Conservation (phyloP, 2,797 vertebrate genomes). For the Melanogrammus aeglefinus region DNA sequence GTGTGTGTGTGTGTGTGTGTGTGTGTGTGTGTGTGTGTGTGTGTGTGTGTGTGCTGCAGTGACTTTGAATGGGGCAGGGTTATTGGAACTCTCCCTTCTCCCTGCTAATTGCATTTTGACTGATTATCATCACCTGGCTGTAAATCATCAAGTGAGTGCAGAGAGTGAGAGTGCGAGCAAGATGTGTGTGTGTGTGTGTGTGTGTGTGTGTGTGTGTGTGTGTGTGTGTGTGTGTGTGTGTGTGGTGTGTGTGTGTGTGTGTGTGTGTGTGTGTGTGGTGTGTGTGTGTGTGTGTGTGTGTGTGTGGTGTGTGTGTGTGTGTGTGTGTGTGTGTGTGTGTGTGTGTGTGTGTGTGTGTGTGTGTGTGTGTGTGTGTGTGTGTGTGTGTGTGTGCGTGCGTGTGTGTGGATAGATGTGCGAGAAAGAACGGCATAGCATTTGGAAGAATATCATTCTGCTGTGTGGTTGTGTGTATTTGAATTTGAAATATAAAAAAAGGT, state of each 20-base stretch:
- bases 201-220: background rate
- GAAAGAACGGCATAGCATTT: too few species aligned
- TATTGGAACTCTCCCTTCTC: slow-evolving; percentile 32
- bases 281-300: background rate
- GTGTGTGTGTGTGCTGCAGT: slow-evolving; percentile 19
- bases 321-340: background rate
- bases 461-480: too few species aligned
- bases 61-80: slow-evolving; percentile 48
- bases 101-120: slow-evolving; percentile 69
- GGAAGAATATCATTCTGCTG: too few species aligned
- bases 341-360: background rate
- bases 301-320: background rate
- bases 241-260: too few species aligned
- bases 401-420: too few species aligned
- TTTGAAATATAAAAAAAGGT: background rate
- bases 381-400: background rate
- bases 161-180: slow-evolving; percentile 12
- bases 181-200: background rate
- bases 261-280: too few species aligned
- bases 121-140: slow-evolving; percentile 53
- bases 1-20: background rate
- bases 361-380: background rate
- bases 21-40: background rate
- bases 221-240: too few species aligned
- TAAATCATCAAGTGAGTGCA: slow-evolving; percentile 53